Percentiles rank a stretch among this genome's conserved stretches.
These are phyloP conservation scores for Oikopleura dioica DNA, from an alignment of 23 tunicate genomes.

Conservation along the genomic window DNA sequence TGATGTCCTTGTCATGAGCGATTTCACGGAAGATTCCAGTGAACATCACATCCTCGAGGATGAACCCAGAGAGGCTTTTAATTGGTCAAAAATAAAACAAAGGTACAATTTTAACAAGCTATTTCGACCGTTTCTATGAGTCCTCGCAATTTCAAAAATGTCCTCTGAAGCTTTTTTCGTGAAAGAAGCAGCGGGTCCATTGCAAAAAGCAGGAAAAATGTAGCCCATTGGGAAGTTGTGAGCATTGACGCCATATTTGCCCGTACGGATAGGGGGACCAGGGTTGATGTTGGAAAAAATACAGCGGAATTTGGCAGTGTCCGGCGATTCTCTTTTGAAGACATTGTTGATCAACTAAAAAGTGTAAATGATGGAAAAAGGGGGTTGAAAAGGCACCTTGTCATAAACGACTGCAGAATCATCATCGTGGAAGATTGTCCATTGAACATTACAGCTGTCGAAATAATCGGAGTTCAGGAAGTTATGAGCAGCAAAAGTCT, in stretches of 20 bases:
- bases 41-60: too few relatives aligned
- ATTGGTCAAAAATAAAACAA: too few relatives aligned
- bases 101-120: too few relatives aligned
- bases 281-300: not conserved
- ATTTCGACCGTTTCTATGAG: too few relatives aligned
- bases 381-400: not conserved
- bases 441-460: not conserved
- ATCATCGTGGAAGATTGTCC: slow-evolving; percentile 1
- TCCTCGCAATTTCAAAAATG: too few relatives aligned
- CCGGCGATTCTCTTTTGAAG: not conserved
- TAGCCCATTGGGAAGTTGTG: not conserved
- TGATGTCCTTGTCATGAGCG: too few relatives aligned
- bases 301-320: not conserved
- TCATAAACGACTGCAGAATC: not conserved
- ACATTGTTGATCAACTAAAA: not conserved
- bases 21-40: too few relatives aligned
- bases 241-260: not conserved
- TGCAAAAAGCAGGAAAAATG: not conserved
- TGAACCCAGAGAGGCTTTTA: too few relatives aligned
- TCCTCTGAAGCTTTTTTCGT: too few relatives aligned
- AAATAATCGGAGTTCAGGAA: not conserved
- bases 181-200: not conserved
- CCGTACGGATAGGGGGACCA: not conserved
- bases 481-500: not conserved
- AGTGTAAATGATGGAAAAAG: not conserved